Percentiles rank a stretch among this genome's conserved stretches.
phyloP scores from a whole-genome alignment of 1,140 invertebrate genomes.

The Drosophila chauvacae region DNA sequence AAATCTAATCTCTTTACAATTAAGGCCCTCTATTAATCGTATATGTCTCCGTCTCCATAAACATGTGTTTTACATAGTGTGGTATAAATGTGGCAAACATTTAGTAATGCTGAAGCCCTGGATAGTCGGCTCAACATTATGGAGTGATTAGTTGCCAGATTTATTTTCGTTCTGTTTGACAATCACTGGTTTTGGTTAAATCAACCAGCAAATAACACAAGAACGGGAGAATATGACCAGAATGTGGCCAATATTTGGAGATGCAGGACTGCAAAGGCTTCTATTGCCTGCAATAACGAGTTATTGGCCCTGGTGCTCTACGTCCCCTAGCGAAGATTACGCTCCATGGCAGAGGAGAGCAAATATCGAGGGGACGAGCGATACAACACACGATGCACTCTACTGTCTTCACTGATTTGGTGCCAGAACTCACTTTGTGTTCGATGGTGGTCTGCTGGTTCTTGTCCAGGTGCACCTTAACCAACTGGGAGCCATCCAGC shows the following conservation, averaged over 20 bases:
- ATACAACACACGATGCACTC: constrained; percentile 20
- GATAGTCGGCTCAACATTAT: constrained; percentile 47
- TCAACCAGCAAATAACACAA: constrained; percentile 73
- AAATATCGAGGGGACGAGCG: constrained; percentile 76
- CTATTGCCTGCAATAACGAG: constrained; percentile 76
- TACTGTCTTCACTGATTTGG: background rate
- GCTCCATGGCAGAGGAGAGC: constrained; percentile 48
- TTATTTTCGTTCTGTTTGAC: constrained; percentile 79
- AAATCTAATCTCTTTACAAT: background rate
- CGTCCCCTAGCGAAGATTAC: constrained; percentile 74
- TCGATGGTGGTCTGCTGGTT: constrained; percentile 99
- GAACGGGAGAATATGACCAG: constrained; percentile 41
- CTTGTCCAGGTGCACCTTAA: constrained; percentile 99
- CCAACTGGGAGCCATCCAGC: constrained; percentile 97
- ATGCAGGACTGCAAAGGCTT: constrained; percentile 59
- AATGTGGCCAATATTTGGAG: constrained; percentile 81
- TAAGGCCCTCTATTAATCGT: background rate
- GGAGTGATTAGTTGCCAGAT: constrained; percentile 41
- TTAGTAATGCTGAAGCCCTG: constrained; percentile 47
- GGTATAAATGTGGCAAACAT: constrained; percentile 22
- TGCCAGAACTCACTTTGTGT: constrained; percentile 92
- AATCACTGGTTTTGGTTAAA: constrained; percentile 58
- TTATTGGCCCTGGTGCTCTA: constrained; percentile 69
- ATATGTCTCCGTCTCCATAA: background rate
- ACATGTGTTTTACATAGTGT: background rate